Base-by-base conservation (phyloP, 2,888 invertebrate species). In the Ormia ochracea region DNA sequence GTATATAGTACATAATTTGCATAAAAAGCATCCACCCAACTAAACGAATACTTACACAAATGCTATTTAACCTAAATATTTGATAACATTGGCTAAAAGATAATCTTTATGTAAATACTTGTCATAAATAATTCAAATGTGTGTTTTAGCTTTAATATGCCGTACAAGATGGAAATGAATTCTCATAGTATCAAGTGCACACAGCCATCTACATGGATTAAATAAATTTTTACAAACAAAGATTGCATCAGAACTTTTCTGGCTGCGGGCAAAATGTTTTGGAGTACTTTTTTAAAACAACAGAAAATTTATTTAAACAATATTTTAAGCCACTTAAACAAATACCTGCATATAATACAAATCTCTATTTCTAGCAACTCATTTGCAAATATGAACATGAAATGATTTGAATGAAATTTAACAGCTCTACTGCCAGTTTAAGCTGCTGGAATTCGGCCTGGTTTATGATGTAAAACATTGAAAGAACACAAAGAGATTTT, bases 31-130 rank as follows among this genome's bases (percentile, higher is more conserved):
- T 12, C 23, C 4, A 36, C 21, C 12, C 17, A 31, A 0, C 52
- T 28, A 52, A 69, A 58, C 9, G 33, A 41, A 59, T 48, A 5
- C 28, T 3, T 38, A 4, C 6, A 38, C 36, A 54, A 63, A 54
- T 10, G 54, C 10, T 52, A 28, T 73, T 73, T 56, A 63, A 65
- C 63, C 73, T 45, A 65, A 73, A 73, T 73, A 72, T 54, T 56
- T 56, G 28, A 65, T 63, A 65, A 28, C 17, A n/a, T 28, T 38
- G 21, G 43, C 36, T 54, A 33, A 36, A 14, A 65, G 54, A 74
- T 65, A 48, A 74, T 65, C 63, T 56, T 38, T 63, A 31, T 41
- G 38, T 58, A 65, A 54, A 48, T 65, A 65, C 19, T 21, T 28
- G 33, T 19, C 23, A 43, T 65, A 63, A 65, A 73, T 65, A 56